These are phyloP conservation scores for Anguilla rostrata DNA, from an alignment of 2,113 vertebrate genomes.

Conservation along the genomic window DNA sequence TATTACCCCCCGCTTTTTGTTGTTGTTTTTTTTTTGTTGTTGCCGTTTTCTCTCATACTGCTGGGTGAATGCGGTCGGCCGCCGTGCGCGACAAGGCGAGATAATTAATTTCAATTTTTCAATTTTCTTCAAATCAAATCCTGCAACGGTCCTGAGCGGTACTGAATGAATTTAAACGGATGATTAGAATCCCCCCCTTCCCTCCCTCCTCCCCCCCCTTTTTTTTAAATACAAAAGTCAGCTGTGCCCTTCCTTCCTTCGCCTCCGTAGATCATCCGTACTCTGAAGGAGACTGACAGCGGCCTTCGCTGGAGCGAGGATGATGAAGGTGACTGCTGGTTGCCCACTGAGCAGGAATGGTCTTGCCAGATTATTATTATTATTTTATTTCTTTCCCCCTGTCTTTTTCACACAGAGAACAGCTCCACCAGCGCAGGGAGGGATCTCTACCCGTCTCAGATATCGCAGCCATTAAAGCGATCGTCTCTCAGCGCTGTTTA, in stretches of 20 bases:
- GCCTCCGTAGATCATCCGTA: not conserved
- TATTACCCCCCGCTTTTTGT: too few relatives aligned
- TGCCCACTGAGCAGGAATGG: not conserved
- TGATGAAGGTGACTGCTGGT: not conserved
- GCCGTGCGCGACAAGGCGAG: not conserved
- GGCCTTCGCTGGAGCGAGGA: not conserved
- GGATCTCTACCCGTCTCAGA: not conserved
- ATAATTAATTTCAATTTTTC: not conserved
- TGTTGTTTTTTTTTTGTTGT: too few relatives aligned
- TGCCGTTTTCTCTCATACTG: too few relatives aligned
- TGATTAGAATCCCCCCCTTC: not conserved
- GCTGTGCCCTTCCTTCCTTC: too few relatives aligned
- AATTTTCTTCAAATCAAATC: not conserved
- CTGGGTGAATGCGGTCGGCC: too few relatives aligned
- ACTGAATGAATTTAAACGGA: not conserved
- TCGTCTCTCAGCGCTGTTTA: not conserved
- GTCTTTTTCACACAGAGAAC: not conserved
- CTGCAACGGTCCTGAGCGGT: not conserved
- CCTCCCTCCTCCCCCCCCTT: too few relatives aligned
- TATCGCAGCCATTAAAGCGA: not conserved
- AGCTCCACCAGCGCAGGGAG: not conserved
- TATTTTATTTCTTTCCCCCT: not conserved
- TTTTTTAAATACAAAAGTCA: not conserved
- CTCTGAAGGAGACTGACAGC: not conserved
- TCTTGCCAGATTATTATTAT: not conserved